Evolutionary conservation across 2,888 invertebrate species (phyloP), one percentile per base, ranked within the genome.

Genomic region (Platerodrilus igneus): DNA sequence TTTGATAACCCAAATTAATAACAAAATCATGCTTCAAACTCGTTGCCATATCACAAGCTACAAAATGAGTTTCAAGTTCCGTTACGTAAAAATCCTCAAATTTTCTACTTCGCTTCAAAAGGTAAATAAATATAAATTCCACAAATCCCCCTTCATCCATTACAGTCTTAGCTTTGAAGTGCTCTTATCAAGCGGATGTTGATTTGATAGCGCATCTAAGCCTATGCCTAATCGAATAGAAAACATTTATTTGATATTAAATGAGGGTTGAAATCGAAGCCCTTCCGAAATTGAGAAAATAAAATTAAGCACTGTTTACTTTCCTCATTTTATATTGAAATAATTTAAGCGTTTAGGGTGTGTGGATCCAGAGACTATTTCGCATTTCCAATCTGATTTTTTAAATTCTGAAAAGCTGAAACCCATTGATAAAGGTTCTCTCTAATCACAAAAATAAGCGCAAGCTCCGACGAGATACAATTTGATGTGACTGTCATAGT

Each of bases 211-310:
- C 47, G 51, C 52, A 53, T 52, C 49, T 53, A 50, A 52, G 51
- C 53, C 52, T 44, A 43, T 45, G 53, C 43, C 52, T 58, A 58
- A 59, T 59, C 56, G 59, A 55, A 59, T 52, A 57, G 57, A 57
- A 51, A 57, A 57, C 56, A 58, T 58, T 58, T 57, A 54, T 51
- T 55, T 48, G 49, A 54, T 55, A 56, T 55, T 58, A 57, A 58
- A 58, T 57, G 55, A 56, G 51, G 54, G 56, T 53, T 56, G 53
- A 58, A 58, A 58, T 54, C 48, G 50, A 50, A 50, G 44, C 36
- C 40, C 28, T 20, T n/a, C n/a, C n/a, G n/a, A n/a, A n/a, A n/a
- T n/a, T n/a, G n/a, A n/a, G n/a, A n/a, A n/a, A n/a, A n/a, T n/a
- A n/a, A n/a, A n/a, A n/a, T n/a, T n/a, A n/a, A n/a, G n/a, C n/a